Conservation (phyloP, 2,888 invertebrate genomes). For the Drosophila melanosoma region DNA sequence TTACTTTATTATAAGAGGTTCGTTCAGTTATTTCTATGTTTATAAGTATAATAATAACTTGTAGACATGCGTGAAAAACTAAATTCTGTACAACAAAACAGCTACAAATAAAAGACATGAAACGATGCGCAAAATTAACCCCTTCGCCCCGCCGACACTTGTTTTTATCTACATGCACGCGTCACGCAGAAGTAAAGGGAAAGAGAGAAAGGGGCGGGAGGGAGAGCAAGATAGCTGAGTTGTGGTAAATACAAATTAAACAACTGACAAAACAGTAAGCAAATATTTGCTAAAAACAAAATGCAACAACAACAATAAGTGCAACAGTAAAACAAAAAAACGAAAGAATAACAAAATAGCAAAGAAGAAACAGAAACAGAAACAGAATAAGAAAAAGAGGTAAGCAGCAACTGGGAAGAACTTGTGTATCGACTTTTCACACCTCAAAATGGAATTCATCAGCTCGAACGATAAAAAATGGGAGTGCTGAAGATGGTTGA, state of each 20-base stretch:
- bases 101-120: neutral
- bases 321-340: conserved; percentile 14
- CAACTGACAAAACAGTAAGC: conserved; percentile 54
- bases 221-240: conserved; percentile 35
- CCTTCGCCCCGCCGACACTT: neutral
- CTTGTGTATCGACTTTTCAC: conserved; percentile 70
- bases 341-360: conserved; percentile 22
- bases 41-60: neutral
- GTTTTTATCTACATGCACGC: conserved; percentile 52
- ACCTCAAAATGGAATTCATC: conserved; percentile 62
- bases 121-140: conserved; percentile 8
- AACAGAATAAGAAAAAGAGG: conserved; percentile 11
- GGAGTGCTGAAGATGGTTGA: conserved; percentile 11
- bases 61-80: neutral
- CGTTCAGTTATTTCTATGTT: neutral
- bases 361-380: conserved; percentile 29
- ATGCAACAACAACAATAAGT: conserved; percentile 29
- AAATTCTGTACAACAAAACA: neutral
- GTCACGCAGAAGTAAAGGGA: conserved; percentile 3
- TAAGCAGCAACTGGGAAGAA: conserved; percentile 31
- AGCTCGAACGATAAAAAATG: conserved; percentile 45
- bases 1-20: neutral
- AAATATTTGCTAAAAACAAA: conserved; percentile 59
- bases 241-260: conserved; percentile 65
- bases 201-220: neutral